These are phyloP conservation scores for Hypothenemus hampei DNA, from an alignment of 1,140 invertebrate genomes.

Conservation along the genomic window DNA sequence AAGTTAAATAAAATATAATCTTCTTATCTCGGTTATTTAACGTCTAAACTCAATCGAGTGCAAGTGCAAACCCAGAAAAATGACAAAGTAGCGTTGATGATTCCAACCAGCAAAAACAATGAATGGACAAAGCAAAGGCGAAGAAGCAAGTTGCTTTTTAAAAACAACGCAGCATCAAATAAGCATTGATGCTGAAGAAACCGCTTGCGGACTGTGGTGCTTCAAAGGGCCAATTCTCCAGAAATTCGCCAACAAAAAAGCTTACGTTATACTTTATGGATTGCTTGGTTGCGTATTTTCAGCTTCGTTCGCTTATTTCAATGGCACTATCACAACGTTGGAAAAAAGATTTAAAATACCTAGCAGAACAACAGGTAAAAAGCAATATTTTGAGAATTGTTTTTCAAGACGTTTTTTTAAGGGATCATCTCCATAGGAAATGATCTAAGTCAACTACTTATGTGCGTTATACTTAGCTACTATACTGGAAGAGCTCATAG, in stretches of 20 bases:
- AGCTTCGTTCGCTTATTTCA: conserved; percentile 72
- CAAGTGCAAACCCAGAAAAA: too few species aligned
- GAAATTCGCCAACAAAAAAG: conserved; percentile 69
- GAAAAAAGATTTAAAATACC: conserved; percentile 79
- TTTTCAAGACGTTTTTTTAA: conserved; percentile 29
- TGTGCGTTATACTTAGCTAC: conserved; percentile 59
- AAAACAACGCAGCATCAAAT: conserved; percentile 1
- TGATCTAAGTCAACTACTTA: conserved; percentile 56
- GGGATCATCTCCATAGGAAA: conserved; percentile 69
- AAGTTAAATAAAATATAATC: too few species aligned
- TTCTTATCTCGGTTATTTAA: too few species aligned
- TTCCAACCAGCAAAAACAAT: too few species aligned
- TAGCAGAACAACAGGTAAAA: conserved; percentile 63
- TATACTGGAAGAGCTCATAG: conserved; percentile 63
- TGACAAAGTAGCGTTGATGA: too few species aligned
- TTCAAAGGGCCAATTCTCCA: conserved; percentile 55
- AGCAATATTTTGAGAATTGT: neutral
- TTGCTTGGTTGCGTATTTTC: conserved; percentile 67
- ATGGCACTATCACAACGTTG: conserved; percentile 71
- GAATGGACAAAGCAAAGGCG: neutral
- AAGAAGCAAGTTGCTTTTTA: neutral
- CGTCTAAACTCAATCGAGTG: too few species aligned
- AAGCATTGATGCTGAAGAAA: conserved; percentile 46
- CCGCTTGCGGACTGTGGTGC: conserved; percentile 59
- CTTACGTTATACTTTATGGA: conserved; percentile 68